Evolutionary conservation across 2,797 vertebrate genomes (phyloP).

Genomic region (Xenops minutus): DNA sequence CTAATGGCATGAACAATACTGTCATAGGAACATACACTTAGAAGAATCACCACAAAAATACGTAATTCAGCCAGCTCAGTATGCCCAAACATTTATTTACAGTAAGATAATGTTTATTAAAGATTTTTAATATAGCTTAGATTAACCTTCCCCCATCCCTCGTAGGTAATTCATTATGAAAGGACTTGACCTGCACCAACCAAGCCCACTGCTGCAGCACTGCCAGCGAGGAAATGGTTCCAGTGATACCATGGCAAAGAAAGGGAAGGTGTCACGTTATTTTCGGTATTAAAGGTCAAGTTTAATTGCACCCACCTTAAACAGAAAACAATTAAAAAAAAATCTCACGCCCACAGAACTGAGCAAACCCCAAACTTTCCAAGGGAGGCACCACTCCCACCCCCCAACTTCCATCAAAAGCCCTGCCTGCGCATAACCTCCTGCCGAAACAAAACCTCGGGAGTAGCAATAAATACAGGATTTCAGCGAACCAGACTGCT

Average conservation of each 20-base stretch:
- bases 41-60: neutral
- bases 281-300: constrained; percentile 60
- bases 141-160: constrained; percentile 18
- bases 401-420: constrained; percentile 42
- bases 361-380: constrained; percentile 49
- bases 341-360: constrained; percentile 9
- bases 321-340: neutral
- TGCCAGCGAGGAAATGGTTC: neutral
- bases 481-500: neutral
- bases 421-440: neutral
- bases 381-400: constrained; percentile 50
- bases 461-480: neutral
- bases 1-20: constrained; percentile 41
- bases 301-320: constrained; percentile 16
- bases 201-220: constrained; percentile 67
- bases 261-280: constrained; percentile 29
- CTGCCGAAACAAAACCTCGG: neutral
- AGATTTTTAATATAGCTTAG: constrained; percentile 20
- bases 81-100: neutral
- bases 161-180: constrained; percentile 61
- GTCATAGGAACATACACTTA: neutral
- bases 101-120: neutral
- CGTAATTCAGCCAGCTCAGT: neutral
- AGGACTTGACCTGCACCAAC: constrained; percentile 63
- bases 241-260: constrained; percentile 46